phyloP scores from a whole-genome alignment of 2,888 invertebrate genomes.

The Nysson spinosus region DNA sequence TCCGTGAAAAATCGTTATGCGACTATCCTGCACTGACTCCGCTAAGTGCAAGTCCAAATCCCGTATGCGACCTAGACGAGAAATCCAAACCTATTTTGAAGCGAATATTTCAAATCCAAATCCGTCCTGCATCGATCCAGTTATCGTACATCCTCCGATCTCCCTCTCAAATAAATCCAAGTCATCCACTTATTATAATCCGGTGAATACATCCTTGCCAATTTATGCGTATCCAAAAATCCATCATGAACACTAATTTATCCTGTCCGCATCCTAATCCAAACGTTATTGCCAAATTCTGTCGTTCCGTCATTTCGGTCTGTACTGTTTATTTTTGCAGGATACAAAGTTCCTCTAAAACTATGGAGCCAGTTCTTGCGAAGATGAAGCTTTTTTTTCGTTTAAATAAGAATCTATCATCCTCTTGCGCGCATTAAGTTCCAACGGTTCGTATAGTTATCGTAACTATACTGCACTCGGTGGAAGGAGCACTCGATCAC shows the following conservation, averaged over 20 bases:
- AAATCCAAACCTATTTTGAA: conserved; percentile 54
- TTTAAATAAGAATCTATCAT: conserved; percentile 38
- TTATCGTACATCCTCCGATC: conserved; percentile 41
- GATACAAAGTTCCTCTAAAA: conserved; percentile 55
- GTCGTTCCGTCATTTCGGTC: conserved; percentile 36
- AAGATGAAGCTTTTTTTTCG: conserved; percentile 50
- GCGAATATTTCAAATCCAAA: conserved; percentile 54
- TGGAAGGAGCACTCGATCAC: conserved; percentile 30
- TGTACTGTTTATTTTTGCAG: conserved; percentile 19
- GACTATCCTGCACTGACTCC: conserved; percentile 54
- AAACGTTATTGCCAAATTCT: conserved; percentile 42
- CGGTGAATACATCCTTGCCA: conserved; percentile 52
- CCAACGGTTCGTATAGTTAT: conserved; percentile 21
- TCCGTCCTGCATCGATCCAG: conserved; percentile 48
- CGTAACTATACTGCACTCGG: conserved; percentile 32
- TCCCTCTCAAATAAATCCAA: conserved; percentile 57
- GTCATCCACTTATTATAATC: conserved; percentile 53
- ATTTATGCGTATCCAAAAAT: conserved; percentile 60
- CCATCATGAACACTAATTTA: conserved; percentile 60
- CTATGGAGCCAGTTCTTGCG: conserved; percentile 46
- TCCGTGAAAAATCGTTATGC: conserved; percentile 58
- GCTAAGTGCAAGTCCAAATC: conserved; percentile 50
- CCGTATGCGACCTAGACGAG: conserved; percentile 61
- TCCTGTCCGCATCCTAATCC: conserved; percentile 60
- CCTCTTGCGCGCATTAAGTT: conserved; percentile 49